A percentile compares a stretch with the other conserved stretches of the same genome.
Conservation (phyloP, 2,888 invertebrate genomes). For the Noctua comes region DNA sequence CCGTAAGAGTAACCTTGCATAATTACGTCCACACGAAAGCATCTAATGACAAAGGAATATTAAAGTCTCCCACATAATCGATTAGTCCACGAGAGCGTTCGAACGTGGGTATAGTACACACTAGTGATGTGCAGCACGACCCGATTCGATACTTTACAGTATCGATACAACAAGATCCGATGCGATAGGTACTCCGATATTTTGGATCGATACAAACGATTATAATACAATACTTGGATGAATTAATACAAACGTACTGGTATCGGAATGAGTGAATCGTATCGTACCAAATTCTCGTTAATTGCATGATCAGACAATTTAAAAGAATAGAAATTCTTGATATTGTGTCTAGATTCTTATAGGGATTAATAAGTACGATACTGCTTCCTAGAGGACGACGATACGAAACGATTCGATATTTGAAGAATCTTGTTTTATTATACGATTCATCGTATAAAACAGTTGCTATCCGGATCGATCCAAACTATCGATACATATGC, state of each 20-base stretch:
- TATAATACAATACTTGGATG: background rate
- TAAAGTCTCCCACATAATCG: constrained; percentile 57
- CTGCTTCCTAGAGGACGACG: background rate
- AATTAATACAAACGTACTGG: background rate
- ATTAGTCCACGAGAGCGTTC: constrained; percentile 32
- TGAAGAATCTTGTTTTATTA: background rate
- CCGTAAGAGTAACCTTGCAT: constrained; percentile 30
- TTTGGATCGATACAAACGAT: background rate
- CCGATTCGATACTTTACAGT: background rate
- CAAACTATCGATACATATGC: background rate
- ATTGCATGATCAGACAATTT: background rate
- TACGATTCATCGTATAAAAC: background rate
- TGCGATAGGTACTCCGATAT: background rate
- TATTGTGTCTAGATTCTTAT: background rate
- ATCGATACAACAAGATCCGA: background rate
- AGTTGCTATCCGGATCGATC: background rate
- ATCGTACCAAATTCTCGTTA: background rate
- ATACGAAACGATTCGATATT: background rate
- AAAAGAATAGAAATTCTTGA: background rate
- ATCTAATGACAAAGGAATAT: constrained; percentile 41
- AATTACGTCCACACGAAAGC: constrained; percentile 41
- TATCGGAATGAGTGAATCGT: background rate
- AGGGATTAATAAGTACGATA: background rate
- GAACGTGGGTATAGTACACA: constrained; percentile 39
- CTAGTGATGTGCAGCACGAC: background rate